Conservation (phyloP, 2,797 vertebrate genomes). For the Hafferia zeledoni region DNA sequence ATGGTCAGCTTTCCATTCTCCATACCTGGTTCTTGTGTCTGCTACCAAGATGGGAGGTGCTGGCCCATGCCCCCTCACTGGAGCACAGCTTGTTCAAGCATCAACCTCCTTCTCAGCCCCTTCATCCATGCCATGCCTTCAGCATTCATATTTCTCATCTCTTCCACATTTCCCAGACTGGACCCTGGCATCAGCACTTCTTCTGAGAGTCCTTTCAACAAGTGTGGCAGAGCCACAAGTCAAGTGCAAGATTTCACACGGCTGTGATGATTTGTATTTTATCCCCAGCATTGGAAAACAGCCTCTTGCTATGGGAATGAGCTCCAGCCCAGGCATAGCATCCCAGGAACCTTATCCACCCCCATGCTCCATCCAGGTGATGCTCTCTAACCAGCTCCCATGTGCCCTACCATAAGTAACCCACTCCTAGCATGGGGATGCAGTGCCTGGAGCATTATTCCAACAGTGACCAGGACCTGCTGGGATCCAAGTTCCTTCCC, state of each 20-base stretch:
- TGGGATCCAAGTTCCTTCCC: not conserved
- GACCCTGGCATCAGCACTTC: not conserved
- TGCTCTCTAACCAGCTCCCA: accelerated
- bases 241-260: not conserved
- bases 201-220: not conserved
- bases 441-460: accelerated
- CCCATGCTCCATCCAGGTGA: accelerated
- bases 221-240: not conserved
- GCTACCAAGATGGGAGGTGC: accelerated
- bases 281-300: not conserved
- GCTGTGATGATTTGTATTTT: not conserved
- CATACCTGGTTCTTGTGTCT: not conserved
- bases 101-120: not conserved
- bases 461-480: accelerated
- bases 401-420: not conserved
- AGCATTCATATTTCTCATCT: accelerated
- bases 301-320: not conserved
- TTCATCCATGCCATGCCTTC: accelerated
- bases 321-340: not conserved
- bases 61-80: accelerated
- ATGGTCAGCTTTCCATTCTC: accelerated
- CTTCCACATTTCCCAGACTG: accelerated
- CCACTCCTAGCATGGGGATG: accelerated
- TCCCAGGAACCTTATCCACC: not conserved
- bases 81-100: not conserved